Base-by-base conservation (phyloP, 2,888 invertebrate species). In the Tethea ocularis region DNA sequence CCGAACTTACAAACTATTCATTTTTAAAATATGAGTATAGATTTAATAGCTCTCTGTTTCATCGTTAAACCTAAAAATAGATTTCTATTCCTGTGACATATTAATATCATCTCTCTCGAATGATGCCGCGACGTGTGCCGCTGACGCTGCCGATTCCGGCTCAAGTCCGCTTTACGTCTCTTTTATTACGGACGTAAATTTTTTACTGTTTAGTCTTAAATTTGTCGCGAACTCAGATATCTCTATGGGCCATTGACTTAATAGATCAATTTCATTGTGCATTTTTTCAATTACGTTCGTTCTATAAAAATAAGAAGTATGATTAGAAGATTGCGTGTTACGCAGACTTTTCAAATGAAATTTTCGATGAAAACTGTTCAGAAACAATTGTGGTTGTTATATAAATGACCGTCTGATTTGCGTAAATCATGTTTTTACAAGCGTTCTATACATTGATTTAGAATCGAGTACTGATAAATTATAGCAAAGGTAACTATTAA, bases 141-240 rank as follows among this genome's bases (percentile, higher is more conserved):
- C 76, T 74, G 72, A 75, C 67, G 51, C 61, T 46, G 60, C 63
- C 61, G 62, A 64, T 71, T 72, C 62, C 63, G 57, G 67, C 63
- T 67, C 65, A 57, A 69, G 65, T 73, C 73, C 65, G 65, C 62
- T 76, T 74, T 73, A 74, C 64, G 69, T 61, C 64, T 51, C 60
- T 78, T 83, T 83, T 81, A 82, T 72, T 67, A 67, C 38, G 52
- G 63, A 60, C 71, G 68, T 84, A 83, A 82, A 83, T 69, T 69
- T 78, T 83, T 81, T 81, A 80, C 71, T 70, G 69, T 67, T 70
- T 71, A 62, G 57, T 61, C 69, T 74, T 65, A 69, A 74, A 73
- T 71, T 71, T 66, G 69, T 64, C 63, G 57, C 61, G 65, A 61
- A 67, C 59, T 52, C 41, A 58, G 63, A 71, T 65, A 66, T 65